These are phyloP conservation scores for Ophion slaviceki DNA, from an alignment of 2,888 invertebrate genomes.

Conservation along the genomic window DNA sequence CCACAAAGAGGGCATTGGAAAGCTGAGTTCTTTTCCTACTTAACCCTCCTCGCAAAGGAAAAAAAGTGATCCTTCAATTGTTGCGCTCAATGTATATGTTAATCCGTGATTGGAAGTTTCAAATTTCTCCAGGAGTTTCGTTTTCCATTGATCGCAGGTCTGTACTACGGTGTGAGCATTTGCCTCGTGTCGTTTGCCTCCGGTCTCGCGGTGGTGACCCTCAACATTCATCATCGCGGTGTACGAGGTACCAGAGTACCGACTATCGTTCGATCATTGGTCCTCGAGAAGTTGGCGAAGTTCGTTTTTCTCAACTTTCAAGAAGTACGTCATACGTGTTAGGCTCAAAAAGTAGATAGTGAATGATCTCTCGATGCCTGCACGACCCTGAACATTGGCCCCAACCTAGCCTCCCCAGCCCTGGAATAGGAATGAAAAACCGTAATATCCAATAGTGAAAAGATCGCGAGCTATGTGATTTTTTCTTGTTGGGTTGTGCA, in stretches of 20 bases:
- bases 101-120: not conserved
- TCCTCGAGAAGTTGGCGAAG: slow-evolving; percentile 90
- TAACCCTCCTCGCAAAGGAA: too few relatives aligned
- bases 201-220: slow-evolving; percentile 92
- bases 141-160: slow-evolving; percentile 84
- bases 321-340: slow-evolving; percentile 72
- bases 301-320: slow-evolving; percentile 90
- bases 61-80: not conserved
- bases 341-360: not conserved
- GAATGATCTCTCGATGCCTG: not conserved
- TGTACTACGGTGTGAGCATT: slow-evolving; percentile 93
- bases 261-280: slow-evolving; percentile 88
- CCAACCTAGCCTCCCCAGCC: too few relatives aligned
- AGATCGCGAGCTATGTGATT: not conserved
- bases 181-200: slow-evolving; percentile 92
- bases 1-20: too few relatives aligned
- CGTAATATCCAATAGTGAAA: too few relatives aligned
- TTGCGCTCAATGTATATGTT: not conserved
- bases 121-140: not conserved
- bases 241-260: slow-evolving; percentile 92
- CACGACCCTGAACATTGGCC: too few relatives aligned
- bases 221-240: slow-evolving; percentile 94
- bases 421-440: too few relatives aligned
- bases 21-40: too few relatives aligned
- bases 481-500: not conserved